Evolutionary conservation across 2,797 vertebrate genomes (phyloP).

Genomic region (Poecilia velifera): DNA sequence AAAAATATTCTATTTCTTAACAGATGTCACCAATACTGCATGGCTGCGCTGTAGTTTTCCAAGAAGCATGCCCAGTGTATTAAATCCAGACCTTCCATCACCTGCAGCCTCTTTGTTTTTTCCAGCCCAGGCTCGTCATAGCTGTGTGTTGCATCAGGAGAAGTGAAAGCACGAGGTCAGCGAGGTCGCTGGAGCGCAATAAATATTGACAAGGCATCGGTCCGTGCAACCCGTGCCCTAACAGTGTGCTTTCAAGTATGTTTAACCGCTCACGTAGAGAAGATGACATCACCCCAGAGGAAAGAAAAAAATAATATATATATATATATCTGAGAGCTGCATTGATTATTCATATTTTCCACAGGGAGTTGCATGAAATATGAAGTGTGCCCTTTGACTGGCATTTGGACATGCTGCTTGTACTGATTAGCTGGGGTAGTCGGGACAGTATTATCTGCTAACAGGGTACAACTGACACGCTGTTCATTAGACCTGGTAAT

Average conservation of each 20-base stretch:
- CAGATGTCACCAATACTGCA: not conserved
- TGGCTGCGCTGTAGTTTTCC: not conserved
- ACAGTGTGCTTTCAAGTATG: slow-evolving; percentile 14
- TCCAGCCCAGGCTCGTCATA: slow-evolving; percentile 14
- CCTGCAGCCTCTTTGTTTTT: slow-evolving; percentile 6
- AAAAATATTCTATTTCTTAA: not conserved
- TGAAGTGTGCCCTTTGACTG: slow-evolving; percentile 67
- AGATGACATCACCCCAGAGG: slow-evolving; percentile 38
- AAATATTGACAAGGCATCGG: slow-evolving; percentile 21
- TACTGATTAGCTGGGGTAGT: slow-evolving; percentile 52
- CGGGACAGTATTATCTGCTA: slow-evolving; percentile 55
- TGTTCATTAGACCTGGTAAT: slow-evolving; percentile 69
- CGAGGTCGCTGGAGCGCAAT: slow-evolving; percentile 8
- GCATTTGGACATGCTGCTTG: slow-evolving; percentile 58
- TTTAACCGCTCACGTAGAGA: slow-evolving; percentile 14
- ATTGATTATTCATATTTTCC: slow-evolving; percentile 53
- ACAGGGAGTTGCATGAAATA: slow-evolving; percentile 55
- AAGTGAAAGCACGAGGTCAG: slow-evolving; percentile 10
- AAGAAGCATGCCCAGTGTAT: not conserved
- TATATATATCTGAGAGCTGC: slow-evolving; percentile 23
- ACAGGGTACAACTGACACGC: slow-evolving; percentile 59
- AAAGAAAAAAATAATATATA: not conserved
- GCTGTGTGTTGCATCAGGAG: slow-evolving; percentile 15
- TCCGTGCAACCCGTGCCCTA: slow-evolving; percentile 8
- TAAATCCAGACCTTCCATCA: not conserved